Conservation (phyloP, 2,888 invertebrate genomes). For the Chaitophorus viminalis region DNA sequence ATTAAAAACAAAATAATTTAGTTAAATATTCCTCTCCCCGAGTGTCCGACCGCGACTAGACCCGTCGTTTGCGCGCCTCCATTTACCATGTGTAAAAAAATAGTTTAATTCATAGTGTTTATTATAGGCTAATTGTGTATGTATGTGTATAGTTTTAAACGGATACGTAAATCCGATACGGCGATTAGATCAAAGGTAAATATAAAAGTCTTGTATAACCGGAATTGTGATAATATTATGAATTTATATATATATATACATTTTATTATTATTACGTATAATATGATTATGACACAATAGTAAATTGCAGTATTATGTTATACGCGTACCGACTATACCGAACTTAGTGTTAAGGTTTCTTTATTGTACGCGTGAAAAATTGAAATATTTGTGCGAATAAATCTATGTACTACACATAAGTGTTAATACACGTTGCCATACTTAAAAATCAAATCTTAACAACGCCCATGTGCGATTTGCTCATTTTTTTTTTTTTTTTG, state of each 20-base stretch:
- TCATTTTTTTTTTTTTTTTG: constrained; percentile 17
- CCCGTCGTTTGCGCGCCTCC: constrained; percentile 5
- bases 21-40: neutral
- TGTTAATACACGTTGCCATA: constrained; percentile 19
- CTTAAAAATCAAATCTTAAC: constrained; percentile 36
- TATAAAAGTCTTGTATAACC: neutral
- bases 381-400: neutral
- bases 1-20: no score
- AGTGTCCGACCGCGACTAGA: no score
- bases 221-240: constrained; percentile 45
- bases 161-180: neutral
- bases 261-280: neutral
- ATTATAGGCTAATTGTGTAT: constrained; percentile 20
- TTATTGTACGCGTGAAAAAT: neutral
- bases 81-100: constrained; percentile 51
- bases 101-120: constrained; percentile 36
- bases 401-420: no score
- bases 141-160: neutral
- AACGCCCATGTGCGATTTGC: neutral
- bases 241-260: neutral
- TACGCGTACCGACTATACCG: constrained; percentile 5
- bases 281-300: neutral
- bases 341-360: neutral
- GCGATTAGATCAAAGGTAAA: constrained; percentile 33
- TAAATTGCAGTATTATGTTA: neutral